A percentile compares a stretch with the other conserved stretches of the same genome.
Evolutionary conservation across 2,888 invertebrate species (phyloP).

Genomic region (Parapristionchus giblindavisi): DNA sequence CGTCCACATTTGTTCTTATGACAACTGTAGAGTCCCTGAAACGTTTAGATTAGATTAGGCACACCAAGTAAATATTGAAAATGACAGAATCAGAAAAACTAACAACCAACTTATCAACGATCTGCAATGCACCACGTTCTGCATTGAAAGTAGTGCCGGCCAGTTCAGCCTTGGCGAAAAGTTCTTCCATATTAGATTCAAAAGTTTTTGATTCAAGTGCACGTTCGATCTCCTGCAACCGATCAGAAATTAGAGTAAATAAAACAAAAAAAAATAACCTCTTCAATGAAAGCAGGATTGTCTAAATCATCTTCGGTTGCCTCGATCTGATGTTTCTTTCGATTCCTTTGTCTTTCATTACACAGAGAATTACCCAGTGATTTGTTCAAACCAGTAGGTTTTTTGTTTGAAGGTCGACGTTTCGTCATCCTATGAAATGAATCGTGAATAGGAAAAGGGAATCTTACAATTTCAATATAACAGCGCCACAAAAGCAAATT

Average conservation of each 20-base stretch:
- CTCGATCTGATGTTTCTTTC: conserved; percentile 50
- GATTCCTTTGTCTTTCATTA: conserved; percentile 52
- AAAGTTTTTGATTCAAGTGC: conserved; percentile 65
- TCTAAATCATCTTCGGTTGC: conserved; percentile 50
- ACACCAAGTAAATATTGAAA: background rate
- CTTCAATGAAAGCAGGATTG: conserved; percentile 59
- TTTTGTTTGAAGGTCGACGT: conserved; percentile 60
- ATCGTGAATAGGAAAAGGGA: background rate
- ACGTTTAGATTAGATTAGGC: background rate
- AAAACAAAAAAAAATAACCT: conserved; percentile 42
- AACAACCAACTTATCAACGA: conserved; percentile 59
- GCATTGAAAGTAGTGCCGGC: conserved; percentile 89
- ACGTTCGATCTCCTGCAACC: conserved; percentile 48
- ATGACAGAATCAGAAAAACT: conserved; percentile 21
- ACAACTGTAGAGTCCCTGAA: conserved; percentile 58
- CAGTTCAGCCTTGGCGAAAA: conserved; percentile 90
- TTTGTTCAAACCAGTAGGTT: conserved; percentile 63
- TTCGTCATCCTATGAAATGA: conserved; percentile 58
- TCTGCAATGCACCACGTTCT: conserved; percentile 69
- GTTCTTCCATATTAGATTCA: conserved; percentile 81
- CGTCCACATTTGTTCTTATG: conserved; percentile 52
- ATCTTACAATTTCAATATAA: background rate
- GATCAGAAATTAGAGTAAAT: conserved; percentile 8
- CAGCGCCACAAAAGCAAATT: background rate
- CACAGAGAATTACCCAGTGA: conserved; percentile 63